phyloP scores from a whole-genome alignment of 1,140 invertebrate species.

The Bilobella aurantiaca region DNA sequence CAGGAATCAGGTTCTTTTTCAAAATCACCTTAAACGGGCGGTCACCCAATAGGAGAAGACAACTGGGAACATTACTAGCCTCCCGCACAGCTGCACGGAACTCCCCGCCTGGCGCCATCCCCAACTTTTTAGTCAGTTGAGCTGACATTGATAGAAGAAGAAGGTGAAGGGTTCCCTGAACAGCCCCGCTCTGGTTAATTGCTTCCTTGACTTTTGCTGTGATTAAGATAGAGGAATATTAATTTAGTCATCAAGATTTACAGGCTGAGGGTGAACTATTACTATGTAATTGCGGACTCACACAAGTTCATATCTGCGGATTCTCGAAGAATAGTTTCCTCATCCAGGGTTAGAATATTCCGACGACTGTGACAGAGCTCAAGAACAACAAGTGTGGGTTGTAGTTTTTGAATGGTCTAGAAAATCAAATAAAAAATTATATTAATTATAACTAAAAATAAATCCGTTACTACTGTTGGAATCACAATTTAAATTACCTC shows the following conservation, averaged over 20 bases:
- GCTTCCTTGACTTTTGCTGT: conserved; percentile 21
- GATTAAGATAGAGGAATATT: neutral
- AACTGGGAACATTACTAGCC: conserved; percentile 64
- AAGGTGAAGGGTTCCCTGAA: conserved; percentile 84
- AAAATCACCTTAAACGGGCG: conserved; percentile 53
- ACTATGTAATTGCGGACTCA: conserved; percentile 38
- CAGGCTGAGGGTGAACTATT: too few relatives aligned
- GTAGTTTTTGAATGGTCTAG: conserved; percentile 75
- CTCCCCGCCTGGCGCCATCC: conserved; percentile 95
- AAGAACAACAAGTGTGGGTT: conserved; percentile 86
- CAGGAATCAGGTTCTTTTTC: too few relatives aligned
- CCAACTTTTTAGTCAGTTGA: conserved; percentile 81
- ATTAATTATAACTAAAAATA: neutral
- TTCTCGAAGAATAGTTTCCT: conserved; percentile 77
- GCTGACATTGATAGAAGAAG: conserved; percentile 83
- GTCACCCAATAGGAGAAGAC: conserved; percentile 77
- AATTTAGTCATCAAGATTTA: neutral
- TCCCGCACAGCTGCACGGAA: conserved; percentile 83
- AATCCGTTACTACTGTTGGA: conserved; percentile 2
- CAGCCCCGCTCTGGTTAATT: conserved; percentile 33
- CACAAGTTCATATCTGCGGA: conserved; percentile 71
- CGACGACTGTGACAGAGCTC: conserved; percentile 81
- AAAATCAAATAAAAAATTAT: conserved; percentile 18
- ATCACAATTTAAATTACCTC: too few relatives aligned
- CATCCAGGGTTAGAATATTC: conserved; percentile 81